These are phyloP conservation scores for Himalopsyche anomala DNA, from an alignment of 2,888 invertebrate species.

Conservation along the genomic window DNA sequence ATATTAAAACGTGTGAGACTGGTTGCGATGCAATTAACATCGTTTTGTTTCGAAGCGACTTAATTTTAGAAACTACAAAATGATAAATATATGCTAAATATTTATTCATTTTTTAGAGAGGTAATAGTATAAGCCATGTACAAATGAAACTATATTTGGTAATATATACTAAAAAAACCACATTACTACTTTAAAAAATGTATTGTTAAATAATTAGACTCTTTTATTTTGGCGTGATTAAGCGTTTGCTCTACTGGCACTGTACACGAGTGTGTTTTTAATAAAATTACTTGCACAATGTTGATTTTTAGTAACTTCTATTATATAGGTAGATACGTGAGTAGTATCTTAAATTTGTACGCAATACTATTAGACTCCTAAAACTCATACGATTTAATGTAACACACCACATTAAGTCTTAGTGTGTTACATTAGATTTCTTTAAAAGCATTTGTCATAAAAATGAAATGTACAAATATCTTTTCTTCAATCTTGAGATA, in stretches of 20 bases:
- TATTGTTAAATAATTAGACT: background rate
- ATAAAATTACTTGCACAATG: background rate
- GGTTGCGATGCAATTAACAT: too few species aligned
- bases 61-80: too few species aligned
- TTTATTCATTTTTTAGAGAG: too few species aligned
- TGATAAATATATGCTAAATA: too few species aligned
- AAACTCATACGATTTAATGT: background rate
- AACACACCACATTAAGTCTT: background rate
- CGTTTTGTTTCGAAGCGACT: too few species aligned
- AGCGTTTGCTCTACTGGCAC: background rate
- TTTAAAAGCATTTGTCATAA: background rate
- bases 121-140: too few species aligned
- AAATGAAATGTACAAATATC: background rate
- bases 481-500: background rate
- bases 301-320: conserved; percentile 5
- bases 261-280: background rate
- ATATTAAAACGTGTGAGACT: too few species aligned
- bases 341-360: background rate
- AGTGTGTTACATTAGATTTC: background rate
- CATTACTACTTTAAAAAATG: too few species aligned
- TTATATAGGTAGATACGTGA: background rate
- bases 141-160: too few species aligned
- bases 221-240: background rate
- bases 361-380: background rate
- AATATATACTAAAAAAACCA: too few species aligned